Conservation (phyloP, 2,888 invertebrate species). For the Scaptomyza reducta region DNA sequence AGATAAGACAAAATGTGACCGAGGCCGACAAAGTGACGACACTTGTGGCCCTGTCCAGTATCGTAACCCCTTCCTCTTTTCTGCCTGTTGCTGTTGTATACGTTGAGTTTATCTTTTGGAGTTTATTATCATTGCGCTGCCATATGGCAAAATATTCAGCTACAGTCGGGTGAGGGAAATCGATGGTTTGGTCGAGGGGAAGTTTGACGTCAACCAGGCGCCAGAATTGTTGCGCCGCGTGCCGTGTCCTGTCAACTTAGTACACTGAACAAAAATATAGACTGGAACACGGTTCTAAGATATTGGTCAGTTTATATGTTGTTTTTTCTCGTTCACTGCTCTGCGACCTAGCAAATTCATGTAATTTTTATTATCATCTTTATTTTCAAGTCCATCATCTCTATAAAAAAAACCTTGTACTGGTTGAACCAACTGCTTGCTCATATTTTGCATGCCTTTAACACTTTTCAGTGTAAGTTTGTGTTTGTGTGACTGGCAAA, state of each 20-base stretch:
- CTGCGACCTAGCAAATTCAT: too few relatives aligned
- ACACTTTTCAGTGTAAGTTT: constrained; percentile 51
- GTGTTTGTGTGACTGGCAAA: not conserved
- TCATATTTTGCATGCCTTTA: constrained; percentile 66
- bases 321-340: too few relatives aligned
- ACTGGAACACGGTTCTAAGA: too few relatives aligned
- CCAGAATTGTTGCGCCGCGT: constrained; percentile 61
- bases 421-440: constrained; percentile 57
- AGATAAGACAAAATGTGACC: constrained; percentile 66
- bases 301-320: too few relatives aligned
- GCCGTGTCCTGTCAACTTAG: constrained; percentile 11
- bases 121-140: constrained; percentile 81
- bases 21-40: constrained; percentile 57
- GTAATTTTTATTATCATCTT: too few relatives aligned
- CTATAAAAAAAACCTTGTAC: not conserved
- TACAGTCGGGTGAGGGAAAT: constrained; percentile 3
- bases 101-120: constrained; percentile 76
- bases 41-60: constrained; percentile 35
- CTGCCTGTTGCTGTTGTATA: constrained; percentile 35
- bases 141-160: constrained; percentile 79
- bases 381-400: too few relatives aligned
- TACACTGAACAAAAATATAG: constrained; percentile 32
- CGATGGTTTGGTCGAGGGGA: too few relatives aligned
- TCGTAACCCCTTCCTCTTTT: not conserved
- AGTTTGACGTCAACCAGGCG: constrained; percentile 21